Evolutionary conservation across 2,888 invertebrate genomes (phyloP).

Genomic region (Plutella xylostella): DNA sequence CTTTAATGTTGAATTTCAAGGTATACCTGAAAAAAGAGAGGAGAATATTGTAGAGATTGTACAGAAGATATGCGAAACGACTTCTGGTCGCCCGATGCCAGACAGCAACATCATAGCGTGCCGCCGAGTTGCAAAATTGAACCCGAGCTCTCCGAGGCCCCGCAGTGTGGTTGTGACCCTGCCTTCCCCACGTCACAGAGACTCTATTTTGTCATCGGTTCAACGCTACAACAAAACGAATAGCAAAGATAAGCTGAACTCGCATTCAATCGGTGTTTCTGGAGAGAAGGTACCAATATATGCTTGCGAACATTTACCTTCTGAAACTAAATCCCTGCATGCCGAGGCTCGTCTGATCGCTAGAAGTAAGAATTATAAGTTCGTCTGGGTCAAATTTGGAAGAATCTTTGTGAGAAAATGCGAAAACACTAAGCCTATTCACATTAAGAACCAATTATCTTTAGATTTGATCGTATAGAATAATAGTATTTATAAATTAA

Average conservation of each 20-base stretch:
- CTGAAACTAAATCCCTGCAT: slow-evolving; percentile 13
- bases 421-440: not conserved
- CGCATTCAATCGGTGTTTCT: slow-evolving; percentile 7
- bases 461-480: not conserved
- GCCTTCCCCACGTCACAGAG: slow-evolving; percentile 10
- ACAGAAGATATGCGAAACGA: not conserved
- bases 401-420: slow-evolving; percentile 2
- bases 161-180: not conserved
- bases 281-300: slow-evolving; percentile 12
- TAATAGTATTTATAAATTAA: too few species aligned
- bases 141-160: not conserved
- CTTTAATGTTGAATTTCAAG: not conserved
- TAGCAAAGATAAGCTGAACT: slow-evolving; percentile 5
- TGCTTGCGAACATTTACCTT: slow-evolving; percentile 14
- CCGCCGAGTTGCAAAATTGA: not conserved
- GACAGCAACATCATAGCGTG: not conserved
- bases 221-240: slow-evolving; percentile 15
- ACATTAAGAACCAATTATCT: not conserved
- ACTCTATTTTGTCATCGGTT: slow-evolving; percentile 14
- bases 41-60: not conserved
- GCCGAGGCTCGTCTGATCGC: slow-evolving; percentile 3
- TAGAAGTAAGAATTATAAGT: not conserved
- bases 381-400: slow-evolving; percentile 2
- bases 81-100: not conserved
- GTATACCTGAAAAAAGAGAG: not conserved